Evolutionary conservation across 2,797 vertebrate species (phyloP).

Genomic region (Cebuella pygmaea): DNA sequence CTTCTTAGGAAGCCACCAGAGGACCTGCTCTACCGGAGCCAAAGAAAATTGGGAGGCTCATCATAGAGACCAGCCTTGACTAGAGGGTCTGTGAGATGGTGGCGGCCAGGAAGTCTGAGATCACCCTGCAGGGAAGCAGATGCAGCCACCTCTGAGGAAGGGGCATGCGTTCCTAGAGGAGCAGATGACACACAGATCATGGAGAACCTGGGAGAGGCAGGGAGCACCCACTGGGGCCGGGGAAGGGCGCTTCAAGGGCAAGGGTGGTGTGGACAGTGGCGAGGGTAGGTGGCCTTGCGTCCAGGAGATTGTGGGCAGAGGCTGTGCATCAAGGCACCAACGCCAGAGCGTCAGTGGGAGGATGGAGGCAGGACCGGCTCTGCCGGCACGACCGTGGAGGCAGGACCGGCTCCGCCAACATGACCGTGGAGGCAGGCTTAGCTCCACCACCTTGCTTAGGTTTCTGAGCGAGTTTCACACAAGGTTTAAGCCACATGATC

Average conservation of each 20-base stretch:
- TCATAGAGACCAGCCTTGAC: neutral
- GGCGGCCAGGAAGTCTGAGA: neutral
- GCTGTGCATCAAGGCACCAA: neutral
- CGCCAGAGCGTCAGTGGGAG: neutral
- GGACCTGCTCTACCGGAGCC: neutral
- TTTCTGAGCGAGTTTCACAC: neutral
- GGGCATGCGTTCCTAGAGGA: too few relatives aligned
- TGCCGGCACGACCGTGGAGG: too few relatives aligned
- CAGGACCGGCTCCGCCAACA: too few relatives aligned
- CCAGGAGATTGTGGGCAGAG: neutral
- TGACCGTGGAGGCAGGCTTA: too few relatives aligned
- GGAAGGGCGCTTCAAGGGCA: neutral
- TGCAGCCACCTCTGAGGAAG: neutral
- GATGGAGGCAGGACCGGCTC: too few relatives aligned
- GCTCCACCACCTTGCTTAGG: neutral
- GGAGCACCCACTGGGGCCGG: accelerated
- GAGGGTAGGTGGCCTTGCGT: too few relatives aligned
- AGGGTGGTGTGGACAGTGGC: neutral
- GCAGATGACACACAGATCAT: accelerated
- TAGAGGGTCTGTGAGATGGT: neutral
- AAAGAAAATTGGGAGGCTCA: neutral
- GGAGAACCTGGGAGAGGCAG: neutral
- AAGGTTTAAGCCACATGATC: neutral
- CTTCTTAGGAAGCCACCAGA: neutral
- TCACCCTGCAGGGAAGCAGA: neutral